Base-by-base conservation (phyloP, 2,888 invertebrate species). In the Drosophila pegasa region DNA sequence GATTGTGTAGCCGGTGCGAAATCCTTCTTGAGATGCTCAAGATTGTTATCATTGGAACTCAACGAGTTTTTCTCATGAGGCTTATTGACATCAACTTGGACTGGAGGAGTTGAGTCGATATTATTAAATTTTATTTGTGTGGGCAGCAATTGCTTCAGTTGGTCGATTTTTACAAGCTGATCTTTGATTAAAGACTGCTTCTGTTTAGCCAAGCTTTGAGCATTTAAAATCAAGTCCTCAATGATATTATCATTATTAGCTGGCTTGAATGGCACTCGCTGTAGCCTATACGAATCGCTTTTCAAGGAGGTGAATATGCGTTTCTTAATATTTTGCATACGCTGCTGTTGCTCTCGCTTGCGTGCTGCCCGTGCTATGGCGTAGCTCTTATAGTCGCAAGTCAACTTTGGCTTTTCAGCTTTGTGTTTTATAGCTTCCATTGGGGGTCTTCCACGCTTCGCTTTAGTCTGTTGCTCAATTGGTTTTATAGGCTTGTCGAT, bases 301-400 rank as follows among this genome's bases (percentile, higher is more conserved):
- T 66, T 50, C 12, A 82, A 52, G 0, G 76, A 69, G 20, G 59
- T 70, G 4, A 82, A 52, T 27, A 88, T 87, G n/a, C 78, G 84
- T 5, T 75, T 75, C 38, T 80, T 89, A 1, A 89, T 61, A 20
- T n/a, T 54, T 22, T 60, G 58, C 58, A 89, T 56, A 2, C 61
- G 68, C 20, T 70, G 68, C 6, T 74, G 56, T 8, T 79, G 68
- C 12, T 72, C 75, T 2, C 67, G 71, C 41, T 77, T 85, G 3
- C 72, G 67, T 0, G 60, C 51, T 6, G 75, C 62, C 9, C 80
- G 76, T 4, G 68, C 65, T 33, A 86, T 82, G 0, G 73, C 68
- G 67, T 80, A 80, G 40, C 88, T 88, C 31, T 75, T 88, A 0
- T 75, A 47, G 18, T 86, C 63, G 20, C 78, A 78, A 22, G 66